Percentiles rank a stretch among this genome's conserved stretches.
Conservation (phyloP, 2,113 vertebrate genomes). For the Anser brachyrhynchus region DNA sequence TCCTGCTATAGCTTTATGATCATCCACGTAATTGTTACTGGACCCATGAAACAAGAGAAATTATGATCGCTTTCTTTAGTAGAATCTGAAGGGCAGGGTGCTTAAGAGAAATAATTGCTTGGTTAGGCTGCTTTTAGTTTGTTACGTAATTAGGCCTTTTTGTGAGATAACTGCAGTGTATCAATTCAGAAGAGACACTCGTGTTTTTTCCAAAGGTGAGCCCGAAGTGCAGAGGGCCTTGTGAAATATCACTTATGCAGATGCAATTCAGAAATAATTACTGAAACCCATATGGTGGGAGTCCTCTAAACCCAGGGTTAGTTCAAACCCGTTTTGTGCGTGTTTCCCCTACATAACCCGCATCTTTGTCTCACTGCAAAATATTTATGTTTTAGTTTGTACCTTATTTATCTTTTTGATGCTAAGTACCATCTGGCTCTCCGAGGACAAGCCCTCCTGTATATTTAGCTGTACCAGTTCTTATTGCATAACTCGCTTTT, state of each 20-base stretch:
- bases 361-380: conserved; percentile 31
- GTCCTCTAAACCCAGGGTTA: background rate
- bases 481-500: conserved; percentile 48
- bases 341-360: background rate
- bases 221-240: background rate
- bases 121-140: conserved; percentile 56
- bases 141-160: conserved; percentile 62
- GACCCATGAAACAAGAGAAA: conserved; percentile 62
- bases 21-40: conserved; percentile 51
- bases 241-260: conserved; percentile 37
- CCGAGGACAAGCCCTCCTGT: conserved; percentile 28
- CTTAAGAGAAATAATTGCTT: conserved; percentile 59
- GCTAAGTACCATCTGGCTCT: conserved; percentile 48
- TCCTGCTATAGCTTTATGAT: conserved; percentile 28
- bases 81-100: conserved; percentile 49
- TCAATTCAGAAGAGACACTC: background rate
- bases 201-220: conserved; percentile 36
- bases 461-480: conserved; percentile 30
- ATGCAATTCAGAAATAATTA: conserved; percentile 42
- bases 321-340: background rate
- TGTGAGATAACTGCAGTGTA: conserved; percentile 10
- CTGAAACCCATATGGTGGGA: conserved; percentile 40
- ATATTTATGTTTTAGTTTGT: conserved; percentile 53
- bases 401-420: conserved; percentile 47
- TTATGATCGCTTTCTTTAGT: conserved; percentile 25